phyloP scores from a whole-genome alignment of 2,113 vertebrate species.

The Procapra przewalskii region DNA sequence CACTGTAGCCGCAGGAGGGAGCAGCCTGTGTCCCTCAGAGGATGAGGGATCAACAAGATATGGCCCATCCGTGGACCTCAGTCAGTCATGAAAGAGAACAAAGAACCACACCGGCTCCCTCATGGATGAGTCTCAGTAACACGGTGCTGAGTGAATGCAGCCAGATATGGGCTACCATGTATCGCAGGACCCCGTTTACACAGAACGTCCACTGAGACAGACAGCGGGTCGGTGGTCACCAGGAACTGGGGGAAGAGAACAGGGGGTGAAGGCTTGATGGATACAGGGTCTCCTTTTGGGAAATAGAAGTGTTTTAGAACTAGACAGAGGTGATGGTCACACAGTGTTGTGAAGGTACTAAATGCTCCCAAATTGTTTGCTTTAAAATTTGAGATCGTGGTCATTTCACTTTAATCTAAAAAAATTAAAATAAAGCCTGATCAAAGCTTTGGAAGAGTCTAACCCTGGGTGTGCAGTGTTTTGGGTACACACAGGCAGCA shows the following conservation, averaged over 20 bases:
- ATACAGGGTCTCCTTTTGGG: not conserved
- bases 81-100: not conserved
- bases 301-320: no score
- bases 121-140: accelerated
- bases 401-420: not conserved
- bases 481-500: accelerated
- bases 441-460: not conserved
- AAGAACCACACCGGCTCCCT: not conserved
- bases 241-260: no score
- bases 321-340: accelerated
- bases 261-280: not conserved
- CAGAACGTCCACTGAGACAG: accelerated
- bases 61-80: accelerated
- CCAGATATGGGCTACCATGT: accelerated
- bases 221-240: accelerated
- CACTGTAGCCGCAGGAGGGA: accelerated
- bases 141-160: not conserved
- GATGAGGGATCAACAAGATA: accelerated
- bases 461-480: accelerated
- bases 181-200: accelerated
- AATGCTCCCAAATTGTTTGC: accelerated
- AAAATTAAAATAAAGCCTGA: not conserved
- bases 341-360: accelerated
- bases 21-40: accelerated
- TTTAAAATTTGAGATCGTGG: not conserved